Evolutionary conservation across 2,113 vertebrate species (phyloP).

Genomic region (Passer domesticus): DNA sequence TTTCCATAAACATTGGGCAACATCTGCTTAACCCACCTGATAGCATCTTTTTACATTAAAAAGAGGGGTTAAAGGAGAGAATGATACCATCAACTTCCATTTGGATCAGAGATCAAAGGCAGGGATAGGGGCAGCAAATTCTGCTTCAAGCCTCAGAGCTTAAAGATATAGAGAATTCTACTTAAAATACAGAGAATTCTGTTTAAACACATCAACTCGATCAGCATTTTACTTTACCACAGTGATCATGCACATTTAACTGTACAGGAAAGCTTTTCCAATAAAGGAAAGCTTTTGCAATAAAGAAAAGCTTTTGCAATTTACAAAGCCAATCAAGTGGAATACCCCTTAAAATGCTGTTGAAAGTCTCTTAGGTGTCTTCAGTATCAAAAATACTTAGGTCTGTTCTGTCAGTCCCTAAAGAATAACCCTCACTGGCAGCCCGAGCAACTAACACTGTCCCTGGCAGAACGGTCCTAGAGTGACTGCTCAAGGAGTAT

Average conservation of each 20-base stretch:
- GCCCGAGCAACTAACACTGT: neutral
- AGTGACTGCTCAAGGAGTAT: accelerated
- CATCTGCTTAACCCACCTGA: neutral
- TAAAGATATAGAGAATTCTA: neutral
- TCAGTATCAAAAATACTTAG: neutral
- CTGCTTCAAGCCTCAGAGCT: neutral
- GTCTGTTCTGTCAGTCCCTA: no score
- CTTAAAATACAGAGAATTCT: neutral
- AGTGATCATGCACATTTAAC: accelerated
- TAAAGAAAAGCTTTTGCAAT: neutral
- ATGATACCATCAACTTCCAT: neutral
- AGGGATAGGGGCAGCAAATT: neutral
- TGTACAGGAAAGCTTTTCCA: neutral
- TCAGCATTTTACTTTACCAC: neutral
- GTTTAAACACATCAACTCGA: neutral
- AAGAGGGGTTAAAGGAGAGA: neutral
- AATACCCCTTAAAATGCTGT: neutral
- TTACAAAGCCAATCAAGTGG: neutral
- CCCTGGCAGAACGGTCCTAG: accelerated
- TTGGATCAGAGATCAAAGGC: neutral
- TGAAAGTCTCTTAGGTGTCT: neutral
- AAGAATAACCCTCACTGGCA: neutral
- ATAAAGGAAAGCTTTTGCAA: neutral
- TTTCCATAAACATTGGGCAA: neutral
- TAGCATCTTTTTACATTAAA: neutral